Percentiles rank a stretch among this genome's conserved stretches.
These are phyloP conservation scores for Cyprinus carpio DNA, from an alignment of 2,113 vertebrate species.

Conservation along the genomic window DNA sequence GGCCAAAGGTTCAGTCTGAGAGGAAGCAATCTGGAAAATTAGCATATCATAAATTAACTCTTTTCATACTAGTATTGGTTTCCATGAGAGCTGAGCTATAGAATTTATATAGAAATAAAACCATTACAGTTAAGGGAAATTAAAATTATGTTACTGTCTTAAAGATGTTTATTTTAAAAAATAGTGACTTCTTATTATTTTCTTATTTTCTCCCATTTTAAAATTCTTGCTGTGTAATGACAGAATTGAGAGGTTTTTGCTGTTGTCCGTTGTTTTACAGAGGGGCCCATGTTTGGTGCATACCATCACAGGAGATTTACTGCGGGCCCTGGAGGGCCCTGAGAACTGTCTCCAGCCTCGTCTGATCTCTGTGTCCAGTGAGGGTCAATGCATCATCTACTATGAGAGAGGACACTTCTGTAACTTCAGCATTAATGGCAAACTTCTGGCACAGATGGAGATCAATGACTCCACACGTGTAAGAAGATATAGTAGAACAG, in stretches of 20 bases:
- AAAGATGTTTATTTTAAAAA: not conserved
- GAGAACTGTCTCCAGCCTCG: conserved; percentile 92
- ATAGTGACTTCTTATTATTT: not conserved
- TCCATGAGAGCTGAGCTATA: not conserved
- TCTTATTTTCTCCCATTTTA: not conserved
- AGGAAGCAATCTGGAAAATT: not conserved
- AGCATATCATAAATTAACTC: not conserved
- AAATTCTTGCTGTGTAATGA: conserved; percentile 15
- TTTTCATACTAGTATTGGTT: not conserved
- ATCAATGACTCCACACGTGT: conserved; percentile 95
- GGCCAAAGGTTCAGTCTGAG: conserved; percentile 89
- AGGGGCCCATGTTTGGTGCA: conserved; percentile 98
- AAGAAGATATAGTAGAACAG: conserved; percentile 51
- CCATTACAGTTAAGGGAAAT: not conserved
- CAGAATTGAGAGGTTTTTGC: not conserved
- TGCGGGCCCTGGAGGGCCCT: conserved; percentile 94
- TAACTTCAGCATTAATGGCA: conserved; percentile 99
- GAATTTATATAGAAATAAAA: no score
- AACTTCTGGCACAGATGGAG: conserved; percentile 96
- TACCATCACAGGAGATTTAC: conserved; percentile 96
- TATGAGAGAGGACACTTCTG: conserved; percentile 96
- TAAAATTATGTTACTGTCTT: not conserved
- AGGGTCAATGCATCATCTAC: conserved; percentile 99
- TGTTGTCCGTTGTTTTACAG: conserved; percentile 70
- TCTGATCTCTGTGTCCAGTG: conserved; percentile 97